Evolutionary conservation across 2,797 vertebrate species (phyloP), one percentile per base, ranked within the genome.

Genomic region (Podarcis lilfordi): DNA sequence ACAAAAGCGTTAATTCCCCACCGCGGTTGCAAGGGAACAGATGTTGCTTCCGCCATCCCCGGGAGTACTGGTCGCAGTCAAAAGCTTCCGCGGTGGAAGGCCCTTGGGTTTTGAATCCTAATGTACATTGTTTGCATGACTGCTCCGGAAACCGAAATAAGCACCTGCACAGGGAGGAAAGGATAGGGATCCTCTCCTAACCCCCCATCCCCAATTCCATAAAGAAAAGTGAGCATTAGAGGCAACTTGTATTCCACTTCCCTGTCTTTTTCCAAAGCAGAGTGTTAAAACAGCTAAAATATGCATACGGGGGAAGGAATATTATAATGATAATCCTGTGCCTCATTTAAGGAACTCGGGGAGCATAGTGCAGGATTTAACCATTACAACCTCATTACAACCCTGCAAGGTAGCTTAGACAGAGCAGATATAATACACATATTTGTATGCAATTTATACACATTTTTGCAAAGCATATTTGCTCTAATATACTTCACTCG

Each of bases 1-100:
- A 55, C 80, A 84, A 82, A 82, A 69, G 61, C 43, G 78, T 78
- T 37, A 61, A 78, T 55, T 78, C 55, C 87, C 74, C 81, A 43
- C 11, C 5, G 13, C 3, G 8, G 71, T 32, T 69, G 40, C 8
- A 66, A 59, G 35, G 68, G 78, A 75, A 74, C 86, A 87, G 86
- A 87, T 74, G 85, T 40, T 86, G 32, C 11, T 68, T n/a, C 17
- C 7, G 13, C 13, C 3, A 21, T 43, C 71, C 69, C 19, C 10
- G 0, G 23, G 86, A 17, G 79, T 81, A n/a, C 32, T 0, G 13
- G 71, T 50, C 23, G 13, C 55, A 27, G 37, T 88, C 72, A 82
- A 50, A 77, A 68, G 80, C 40, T 32, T n/a, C 19, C 0, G 6
- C 8, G 3, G 27, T 23, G 27, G 64, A 25, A 10, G 17, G 21